Conservation (phyloP, 2,113 vertebrate species). For the Cyphomyrus discorhynchus region DNA sequence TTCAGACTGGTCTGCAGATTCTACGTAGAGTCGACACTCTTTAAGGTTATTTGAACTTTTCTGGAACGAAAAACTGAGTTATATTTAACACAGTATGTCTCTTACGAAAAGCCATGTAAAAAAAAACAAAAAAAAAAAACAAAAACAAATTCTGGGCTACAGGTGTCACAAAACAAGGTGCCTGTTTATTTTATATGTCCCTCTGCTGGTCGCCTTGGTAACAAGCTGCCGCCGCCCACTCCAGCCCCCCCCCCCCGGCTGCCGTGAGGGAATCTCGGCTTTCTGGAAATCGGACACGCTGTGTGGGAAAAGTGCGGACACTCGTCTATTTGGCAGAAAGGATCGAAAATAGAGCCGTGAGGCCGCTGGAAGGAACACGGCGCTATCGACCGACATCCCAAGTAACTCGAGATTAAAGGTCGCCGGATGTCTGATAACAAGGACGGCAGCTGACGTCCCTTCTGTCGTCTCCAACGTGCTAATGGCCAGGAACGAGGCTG, state of each 20-base stretch:
- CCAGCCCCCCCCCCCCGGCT: slow-evolving; percentile 12
- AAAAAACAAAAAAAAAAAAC: too few relatives aligned
- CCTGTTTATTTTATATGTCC: background rate
- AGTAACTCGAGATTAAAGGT: slow-evolving; percentile 42
- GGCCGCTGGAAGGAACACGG: slow-evolving; percentile 41
- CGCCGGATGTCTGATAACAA: slow-evolving; percentile 21
- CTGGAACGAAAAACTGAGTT: background rate
- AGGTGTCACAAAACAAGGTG: background rate
- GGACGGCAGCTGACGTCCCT: background rate
- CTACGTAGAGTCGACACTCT: background rate
- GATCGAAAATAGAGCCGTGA: slow-evolving; percentile 37
- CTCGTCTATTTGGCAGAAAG: slow-evolving; percentile 25
- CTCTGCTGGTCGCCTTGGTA: background rate
- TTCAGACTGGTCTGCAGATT: background rate
- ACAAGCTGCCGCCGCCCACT: background rate
- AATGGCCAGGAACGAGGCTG: background rate
- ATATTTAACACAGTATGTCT: background rate
- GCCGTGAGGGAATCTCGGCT: slow-evolving; percentile 38
- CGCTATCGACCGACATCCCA: slow-evolving; percentile 32
- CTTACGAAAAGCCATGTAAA: background rate
- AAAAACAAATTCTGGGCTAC: background rate
- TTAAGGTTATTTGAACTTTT: background rate
- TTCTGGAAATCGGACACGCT: slow-evolving; percentile 38
- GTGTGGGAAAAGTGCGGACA: slow-evolving; percentile 29
- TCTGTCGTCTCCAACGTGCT: background rate